Evolutionary conservation across 2,797 vertebrate genomes (phyloP), one percentile per base, ranked within the genome.

Genomic region (Octomys mimax): DNA sequence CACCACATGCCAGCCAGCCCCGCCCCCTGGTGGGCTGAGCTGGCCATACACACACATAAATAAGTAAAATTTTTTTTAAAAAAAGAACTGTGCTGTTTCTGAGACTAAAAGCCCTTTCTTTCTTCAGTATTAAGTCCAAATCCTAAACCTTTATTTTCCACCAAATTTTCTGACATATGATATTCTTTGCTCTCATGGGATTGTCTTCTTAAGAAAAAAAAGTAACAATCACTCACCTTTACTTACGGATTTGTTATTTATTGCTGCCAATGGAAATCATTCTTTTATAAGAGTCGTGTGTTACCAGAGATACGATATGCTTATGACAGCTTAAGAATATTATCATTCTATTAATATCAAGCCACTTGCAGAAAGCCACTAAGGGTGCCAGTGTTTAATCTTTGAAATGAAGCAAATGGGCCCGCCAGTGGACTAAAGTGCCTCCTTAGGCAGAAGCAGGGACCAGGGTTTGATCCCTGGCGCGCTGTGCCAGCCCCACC

Each of bases 141-240:
- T 89, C 31, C 21, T 54, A 86, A 89, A 49, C 4, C 28, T 91
- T 94, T 26, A 59, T 62, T 95, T 91, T 92, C 49, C 24, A 57
- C 62, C 10, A 84, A 19, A 54, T 84, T 66, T 52, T 18, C n/a
- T 59, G 22, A 62, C 11, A 31, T 13, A 8, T 42, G 21, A 28
- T 14, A 10, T 73, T 33, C 52, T 31, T 91, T 91, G 26, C 31
- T 79, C 6, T 91, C 75, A 87, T 5, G 11, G 6, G 2, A 52
- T 92, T 42, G 42, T 42, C 79, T 0, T 21, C 71, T 28, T 12
- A 83, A 89, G 70, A 14, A 68, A 46, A 22, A 31, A 92, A 88
- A 59, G 13, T 59, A 71, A 52, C 2, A 75, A 70, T 46, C 28
- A 78, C 49, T 93, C 36, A 75, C 24, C 81, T 93, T 57, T 78